These are phyloP conservation scores for Anthophora plumipes DNA, from an alignment of 2,888 invertebrate genomes.

Conservation along the genomic window DNA sequence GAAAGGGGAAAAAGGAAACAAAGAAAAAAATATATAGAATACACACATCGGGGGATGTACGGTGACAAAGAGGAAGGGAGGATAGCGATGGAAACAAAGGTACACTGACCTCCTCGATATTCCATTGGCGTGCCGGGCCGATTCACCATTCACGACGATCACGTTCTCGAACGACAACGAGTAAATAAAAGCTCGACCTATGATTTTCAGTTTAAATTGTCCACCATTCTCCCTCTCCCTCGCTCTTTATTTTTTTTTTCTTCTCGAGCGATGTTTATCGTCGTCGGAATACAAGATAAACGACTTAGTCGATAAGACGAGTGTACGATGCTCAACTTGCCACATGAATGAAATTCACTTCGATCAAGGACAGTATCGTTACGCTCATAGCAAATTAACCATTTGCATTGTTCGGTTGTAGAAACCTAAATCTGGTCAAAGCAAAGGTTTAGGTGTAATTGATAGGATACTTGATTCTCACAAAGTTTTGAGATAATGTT, in stretches of 20 bases:
- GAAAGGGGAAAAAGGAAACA: neutral
- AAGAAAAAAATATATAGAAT: neutral
- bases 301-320: slow-evolving; percentile 22
- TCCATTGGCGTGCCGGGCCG: slow-evolving; percentile 35
- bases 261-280: slow-evolving; percentile 30
- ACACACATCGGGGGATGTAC: neutral
- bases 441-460: no score
- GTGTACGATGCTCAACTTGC: no score
- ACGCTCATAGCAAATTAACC: no score
- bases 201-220: slow-evolving; percentile 46
- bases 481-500: no score
- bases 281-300: slow-evolving; percentile 14
- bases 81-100: slow-evolving; percentile 30
- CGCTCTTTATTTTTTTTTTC: no score
- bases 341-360: no score
- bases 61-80: neutral
- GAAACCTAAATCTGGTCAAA: no score
- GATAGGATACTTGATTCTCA: no score
- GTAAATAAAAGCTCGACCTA: slow-evolving; percentile 44
- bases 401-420: no score
- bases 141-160: slow-evolving; percentile 44
- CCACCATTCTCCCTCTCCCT: neutral
- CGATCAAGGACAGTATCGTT: no score
- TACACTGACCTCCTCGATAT: slow-evolving; percentile 53
- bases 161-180: slow-evolving; percentile 27